A percentile compares a stretch with the other conserved stretches of the same genome.
These are phyloP conservation scores for Julus scanicus DNA, from an alignment of 2,888 invertebrate species.

Conservation along the genomic window DNA sequence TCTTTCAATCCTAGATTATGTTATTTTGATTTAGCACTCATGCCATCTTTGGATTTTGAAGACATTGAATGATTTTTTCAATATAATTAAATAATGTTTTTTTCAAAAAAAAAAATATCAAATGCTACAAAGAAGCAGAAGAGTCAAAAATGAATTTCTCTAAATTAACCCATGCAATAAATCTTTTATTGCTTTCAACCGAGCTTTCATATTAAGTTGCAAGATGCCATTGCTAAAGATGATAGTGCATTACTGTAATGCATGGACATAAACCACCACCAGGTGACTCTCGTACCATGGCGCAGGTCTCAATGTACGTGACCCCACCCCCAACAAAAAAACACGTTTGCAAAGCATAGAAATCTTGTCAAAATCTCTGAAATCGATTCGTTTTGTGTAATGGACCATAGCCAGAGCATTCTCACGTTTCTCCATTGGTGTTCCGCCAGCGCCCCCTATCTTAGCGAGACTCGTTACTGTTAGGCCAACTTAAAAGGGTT, in stretches of 20 bases:
- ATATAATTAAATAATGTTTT: neutral
- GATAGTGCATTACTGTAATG: neutral
- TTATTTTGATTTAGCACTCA: neutral
- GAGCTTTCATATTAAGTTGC: neutral
- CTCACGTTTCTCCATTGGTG: slow-evolving; percentile 13
- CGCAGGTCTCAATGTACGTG: neutral
- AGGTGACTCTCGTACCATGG: neutral
- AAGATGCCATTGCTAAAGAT: neutral
- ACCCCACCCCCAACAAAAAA: neutral
- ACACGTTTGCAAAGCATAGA: slow-evolving; percentile 3
- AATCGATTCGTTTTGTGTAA: slow-evolving; percentile 35
- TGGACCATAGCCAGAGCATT: neutral
- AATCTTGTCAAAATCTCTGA: slow-evolving; percentile 7
- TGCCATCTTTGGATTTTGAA: neutral
- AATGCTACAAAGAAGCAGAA: no score
- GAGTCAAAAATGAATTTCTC: no score
- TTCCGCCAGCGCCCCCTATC: neutral
- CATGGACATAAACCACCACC: neutral
- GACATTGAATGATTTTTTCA: neutral
- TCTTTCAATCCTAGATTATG: neutral
- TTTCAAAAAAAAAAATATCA: no score
- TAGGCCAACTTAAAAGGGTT: neutral
- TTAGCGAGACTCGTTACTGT: neutral
- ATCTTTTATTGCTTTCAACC: neutral
- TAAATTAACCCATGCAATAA: neutral